Evolutionary conservation across 2,113 vertebrate genomes (phyloP), one percentile per base, ranked within the genome.

Genomic region (Heteronetta atricapilla): DNA sequence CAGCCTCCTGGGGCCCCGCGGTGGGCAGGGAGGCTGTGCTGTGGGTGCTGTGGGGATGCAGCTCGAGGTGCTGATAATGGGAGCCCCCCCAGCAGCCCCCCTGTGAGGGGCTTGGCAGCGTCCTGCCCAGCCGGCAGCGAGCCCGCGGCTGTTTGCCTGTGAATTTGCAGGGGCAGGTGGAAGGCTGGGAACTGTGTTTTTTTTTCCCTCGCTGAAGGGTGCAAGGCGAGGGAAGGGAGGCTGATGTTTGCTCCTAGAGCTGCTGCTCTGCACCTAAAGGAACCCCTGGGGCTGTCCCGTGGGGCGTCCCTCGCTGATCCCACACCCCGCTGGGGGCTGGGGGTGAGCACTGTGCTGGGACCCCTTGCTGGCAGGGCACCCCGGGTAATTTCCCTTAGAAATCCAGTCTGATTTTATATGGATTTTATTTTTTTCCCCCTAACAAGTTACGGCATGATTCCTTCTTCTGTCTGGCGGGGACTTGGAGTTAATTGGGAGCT

Each of bases 121-220:
- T 73, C 48, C 34, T 44, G 66, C 42, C 15, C n/a, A 69, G 76
- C 46, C 0, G 1, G 75, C 5, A 6, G 77, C 19, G 34, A 92
- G 26, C 44, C 64, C 70, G 64, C 84, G 55, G 88, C 88, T 96
- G 93, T 63, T 89, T 91, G 83, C 59, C 63, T 76, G 66, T 28
- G 91, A 93, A 92, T 96, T 94, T 95, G 93, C 89, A 85, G 88
- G 79, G 66, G 74, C 94, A 95, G 95, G 90, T 92, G 80, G 93
- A 88, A 91, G 93, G 87, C 90, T 86, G 79, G 58, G 70, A 93
- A 88, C 60, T 79, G 89, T 92, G 8, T 62, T 46, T 46, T 25
- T 52, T 81, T 93, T 91, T 75, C 42, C 76, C 78, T 91, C 8
- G 1, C n/a, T 13, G 26, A 16, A 26, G 28, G 62, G 60, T 34